phyloP scores from a whole-genome alignment of 1,140 invertebrate genomes.

The Solen grandis region DNA sequence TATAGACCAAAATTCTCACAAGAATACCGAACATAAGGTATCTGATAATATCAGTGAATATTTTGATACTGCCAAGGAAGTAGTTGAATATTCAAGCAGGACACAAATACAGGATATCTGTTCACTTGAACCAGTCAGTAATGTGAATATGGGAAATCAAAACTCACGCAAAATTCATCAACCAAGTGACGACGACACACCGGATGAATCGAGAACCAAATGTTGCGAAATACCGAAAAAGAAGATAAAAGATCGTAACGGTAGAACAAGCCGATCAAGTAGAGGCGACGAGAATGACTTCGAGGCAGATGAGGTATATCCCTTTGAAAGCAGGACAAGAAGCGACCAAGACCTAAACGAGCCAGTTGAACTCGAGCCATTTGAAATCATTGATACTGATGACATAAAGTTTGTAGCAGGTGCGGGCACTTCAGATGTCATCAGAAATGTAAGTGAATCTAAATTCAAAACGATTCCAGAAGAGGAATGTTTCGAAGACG shows the following conservation, averaged over 20 bases:
- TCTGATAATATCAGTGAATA: too few relatives aligned
- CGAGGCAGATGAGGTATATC: conserved; percentile 40
- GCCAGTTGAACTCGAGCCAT: conserved; percentile 51
- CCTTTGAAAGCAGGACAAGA: conserved; percentile 27
- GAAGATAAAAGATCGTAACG: conserved; percentile 22
- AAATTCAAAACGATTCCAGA: conserved; percentile 41
- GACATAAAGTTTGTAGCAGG: conserved; percentile 50
- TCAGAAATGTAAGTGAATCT: conserved; percentile 41
- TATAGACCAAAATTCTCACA: too few relatives aligned
- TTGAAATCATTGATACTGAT: conserved; percentile 53
- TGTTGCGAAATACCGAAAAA: conserved; percentile 48
- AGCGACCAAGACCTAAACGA: conserved; percentile 44
- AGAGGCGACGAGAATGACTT: conserved; percentile 35
- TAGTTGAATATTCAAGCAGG: too few relatives aligned
- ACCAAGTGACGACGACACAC: conserved; percentile 29
- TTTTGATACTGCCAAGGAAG: too few relatives aligned
- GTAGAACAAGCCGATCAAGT: conserved; percentile 6
- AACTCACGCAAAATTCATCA: background rate
- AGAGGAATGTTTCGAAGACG: conserved; percentile 1
- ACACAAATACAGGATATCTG: too few relatives aligned
- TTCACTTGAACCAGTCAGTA: too few relatives aligned
- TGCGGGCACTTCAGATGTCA: conserved; percentile 48
- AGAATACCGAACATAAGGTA: too few relatives aligned
- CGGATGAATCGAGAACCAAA: conserved; percentile 37
- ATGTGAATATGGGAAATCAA: conserved; percentile 34